Percentiles rank a stretch among this genome's conserved stretches.
These are phyloP conservation scores for Drosophila burlai DNA, from an alignment of 1,140 invertebrate genomes.

Conservation along the genomic window DNA sequence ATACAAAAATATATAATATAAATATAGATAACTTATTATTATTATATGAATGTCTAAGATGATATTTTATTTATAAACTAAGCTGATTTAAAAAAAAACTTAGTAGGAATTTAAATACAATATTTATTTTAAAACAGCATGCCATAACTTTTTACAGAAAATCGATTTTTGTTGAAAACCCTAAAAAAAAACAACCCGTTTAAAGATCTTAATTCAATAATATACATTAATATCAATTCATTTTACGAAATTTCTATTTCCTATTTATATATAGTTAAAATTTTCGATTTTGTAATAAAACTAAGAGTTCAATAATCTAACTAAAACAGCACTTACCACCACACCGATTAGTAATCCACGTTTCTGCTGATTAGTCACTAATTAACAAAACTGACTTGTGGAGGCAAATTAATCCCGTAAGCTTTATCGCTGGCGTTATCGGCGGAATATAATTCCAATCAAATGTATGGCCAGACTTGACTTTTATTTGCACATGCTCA, in stretches of 20 bases:
- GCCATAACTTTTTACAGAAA: too few species aligned
- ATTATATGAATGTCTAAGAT: too few species aligned
- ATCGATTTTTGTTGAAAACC: too few species aligned
- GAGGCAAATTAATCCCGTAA: conserved; percentile 20
- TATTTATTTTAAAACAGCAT: too few species aligned
- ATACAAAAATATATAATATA: too few species aligned
- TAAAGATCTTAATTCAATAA: neutral
- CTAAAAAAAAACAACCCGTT: too few species aligned
- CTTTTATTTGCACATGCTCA: conserved; percentile 11
- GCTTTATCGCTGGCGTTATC: conserved; percentile 26
- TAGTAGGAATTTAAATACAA: too few species aligned
- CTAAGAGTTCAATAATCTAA: neutral
- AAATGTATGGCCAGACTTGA: neutral
- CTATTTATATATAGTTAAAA: too few species aligned
- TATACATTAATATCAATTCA: neutral
- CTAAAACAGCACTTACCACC: neutral
- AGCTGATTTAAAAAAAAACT: too few species aligned
- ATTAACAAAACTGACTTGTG: conserved; percentile 24
- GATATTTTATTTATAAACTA: too few species aligned
- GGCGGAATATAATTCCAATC: neutral
- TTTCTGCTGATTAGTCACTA: conserved; percentile 21
- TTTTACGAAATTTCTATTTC: neutral
- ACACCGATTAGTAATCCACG: neutral
- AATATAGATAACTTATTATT: too few species aligned
- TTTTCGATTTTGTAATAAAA: neutral